Conservation (phyloP, 2,113 vertebrate genomes). For the Leucopsar rothschildi region DNA sequence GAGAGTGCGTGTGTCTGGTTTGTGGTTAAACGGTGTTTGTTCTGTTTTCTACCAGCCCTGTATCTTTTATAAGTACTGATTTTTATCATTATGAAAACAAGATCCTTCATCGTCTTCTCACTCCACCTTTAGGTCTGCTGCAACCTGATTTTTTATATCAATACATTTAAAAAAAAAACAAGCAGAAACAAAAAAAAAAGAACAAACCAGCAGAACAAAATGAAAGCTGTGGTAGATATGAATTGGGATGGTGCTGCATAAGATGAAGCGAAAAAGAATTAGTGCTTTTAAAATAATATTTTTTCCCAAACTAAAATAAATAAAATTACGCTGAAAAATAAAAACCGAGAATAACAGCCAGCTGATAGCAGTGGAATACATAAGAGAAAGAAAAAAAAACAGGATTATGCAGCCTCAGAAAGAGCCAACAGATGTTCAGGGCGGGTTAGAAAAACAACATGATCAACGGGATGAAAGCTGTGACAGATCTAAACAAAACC, state of each 20-base stretch:
- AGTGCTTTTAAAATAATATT: background rate
- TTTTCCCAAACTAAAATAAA: background rate
- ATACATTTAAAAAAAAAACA: background rate
- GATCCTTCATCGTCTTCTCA: background rate
- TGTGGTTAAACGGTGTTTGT: slow-evolving; percentile 46
- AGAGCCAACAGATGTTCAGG: slow-evolving; percentile 67
- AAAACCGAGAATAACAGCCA: slow-evolving; percentile 8
- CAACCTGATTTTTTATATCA: background rate
- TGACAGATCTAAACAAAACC: slow-evolving; percentile 63
- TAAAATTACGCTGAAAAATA: background rate
- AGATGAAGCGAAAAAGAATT: background rate
- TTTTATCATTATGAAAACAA: slow-evolving; percentile 49
- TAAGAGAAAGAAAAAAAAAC: background rate
- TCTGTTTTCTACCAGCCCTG: slow-evolving; percentile 18
- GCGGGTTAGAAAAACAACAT: slow-evolving; percentile 68
- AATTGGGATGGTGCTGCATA: background rate
- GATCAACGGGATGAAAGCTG: slow-evolving; percentile 61
- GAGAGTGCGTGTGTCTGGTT: slow-evolving; percentile 33
- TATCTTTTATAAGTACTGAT: slow-evolving; percentile 25
- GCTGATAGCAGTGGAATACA: slow-evolving; percentile 48
- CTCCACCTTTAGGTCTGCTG: slow-evolving; percentile 7
- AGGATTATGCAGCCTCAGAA: slow-evolving; percentile 60
- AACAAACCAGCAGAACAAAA: background rate
- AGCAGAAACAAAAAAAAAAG: background rate
- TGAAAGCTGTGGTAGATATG: background rate